These are phyloP conservation scores for Oligia fasciuncula DNA, from an alignment of 2,888 invertebrate genomes.

Conservation along the genomic window DNA sequence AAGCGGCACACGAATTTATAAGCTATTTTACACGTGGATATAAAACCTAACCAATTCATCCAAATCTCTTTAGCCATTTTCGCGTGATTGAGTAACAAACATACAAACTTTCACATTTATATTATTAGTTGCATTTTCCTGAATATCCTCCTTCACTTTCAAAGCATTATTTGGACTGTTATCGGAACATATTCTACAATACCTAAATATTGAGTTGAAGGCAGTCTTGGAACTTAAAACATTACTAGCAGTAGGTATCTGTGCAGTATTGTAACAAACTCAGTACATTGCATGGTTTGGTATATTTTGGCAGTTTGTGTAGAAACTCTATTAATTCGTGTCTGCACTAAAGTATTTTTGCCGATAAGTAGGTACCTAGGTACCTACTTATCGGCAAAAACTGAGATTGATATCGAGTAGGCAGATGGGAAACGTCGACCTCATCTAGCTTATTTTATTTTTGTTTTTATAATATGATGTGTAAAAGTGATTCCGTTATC, in stretches of 20 bases:
- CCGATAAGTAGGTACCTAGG: too few relatives aligned
- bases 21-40: too few relatives aligned
- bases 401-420: background rate
- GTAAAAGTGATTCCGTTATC: too few relatives aligned
- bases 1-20: too few relatives aligned
- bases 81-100: background rate
- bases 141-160: background rate
- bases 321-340: background rate
- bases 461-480: too few relatives aligned
- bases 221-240: slow-evolving; percentile 29
- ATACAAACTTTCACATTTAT: background rate
- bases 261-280: slow-evolving; percentile 35
- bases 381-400: background rate
- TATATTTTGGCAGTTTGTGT: background rate
- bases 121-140: background rate
- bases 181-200: slow-evolving; percentile 21
- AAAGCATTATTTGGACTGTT: slow-evolving; percentile 1
- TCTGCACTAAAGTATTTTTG: background rate
- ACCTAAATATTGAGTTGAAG: slow-evolving; percentile 15
- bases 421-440: too few relatives aligned
- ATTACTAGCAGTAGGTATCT: slow-evolving; percentile 16
- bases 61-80: background rate
- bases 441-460: too few relatives aligned
- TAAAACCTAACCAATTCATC: background rate
- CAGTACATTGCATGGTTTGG: slow-evolving; percentile 12